Percentiles rank a stretch among this genome's conserved stretches.
phyloP scores from a whole-genome alignment of 2,797 vertebrate species.

The Esox masquinongy region DNA sequence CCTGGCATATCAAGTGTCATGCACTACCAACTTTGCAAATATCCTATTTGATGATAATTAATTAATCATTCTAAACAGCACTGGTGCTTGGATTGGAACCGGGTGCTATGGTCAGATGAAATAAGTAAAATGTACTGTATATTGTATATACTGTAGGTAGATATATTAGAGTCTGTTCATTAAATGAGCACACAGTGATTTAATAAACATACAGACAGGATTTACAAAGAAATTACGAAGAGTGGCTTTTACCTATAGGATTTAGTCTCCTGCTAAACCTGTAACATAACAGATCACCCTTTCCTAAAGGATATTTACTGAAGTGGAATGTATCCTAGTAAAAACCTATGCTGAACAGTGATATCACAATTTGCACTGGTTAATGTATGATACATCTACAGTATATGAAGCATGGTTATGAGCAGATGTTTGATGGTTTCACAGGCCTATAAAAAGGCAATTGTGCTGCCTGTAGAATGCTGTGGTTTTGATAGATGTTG shows the following conservation, averaged over 20 bases:
- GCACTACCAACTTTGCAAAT: too few relatives aligned
- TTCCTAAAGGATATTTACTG: not conserved
- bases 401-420: conserved; percentile 63
- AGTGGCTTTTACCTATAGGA: not conserved
- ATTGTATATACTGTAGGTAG: too few relatives aligned
- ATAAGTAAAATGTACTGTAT: too few relatives aligned
- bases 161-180: too few relatives aligned
- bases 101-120: too few relatives aligned
- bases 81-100: too few relatives aligned
- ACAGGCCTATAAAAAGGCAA: conserved; percentile 70
- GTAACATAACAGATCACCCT: not conserved
- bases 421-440: conserved; percentile 81
- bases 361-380: conserved; percentile 35
- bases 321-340: not conserved
- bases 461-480: conserved; percentile 69
- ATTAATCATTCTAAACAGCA: too few relatives aligned
- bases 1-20: too few relatives aligned
- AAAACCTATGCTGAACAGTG: not conserved
- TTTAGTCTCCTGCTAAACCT: not conserved
- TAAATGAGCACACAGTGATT: too few relatives aligned
- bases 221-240: not conserved
- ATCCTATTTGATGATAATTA: too few relatives aligned
- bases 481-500: conserved; percentile 78
- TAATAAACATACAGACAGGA: not conserved
- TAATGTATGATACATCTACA: conserved; percentile 56